These are phyloP conservation scores for Caenorhabditis becei DNA, from an alignment of 2,888 invertebrate genomes.

Conservation along the genomic window DNA sequence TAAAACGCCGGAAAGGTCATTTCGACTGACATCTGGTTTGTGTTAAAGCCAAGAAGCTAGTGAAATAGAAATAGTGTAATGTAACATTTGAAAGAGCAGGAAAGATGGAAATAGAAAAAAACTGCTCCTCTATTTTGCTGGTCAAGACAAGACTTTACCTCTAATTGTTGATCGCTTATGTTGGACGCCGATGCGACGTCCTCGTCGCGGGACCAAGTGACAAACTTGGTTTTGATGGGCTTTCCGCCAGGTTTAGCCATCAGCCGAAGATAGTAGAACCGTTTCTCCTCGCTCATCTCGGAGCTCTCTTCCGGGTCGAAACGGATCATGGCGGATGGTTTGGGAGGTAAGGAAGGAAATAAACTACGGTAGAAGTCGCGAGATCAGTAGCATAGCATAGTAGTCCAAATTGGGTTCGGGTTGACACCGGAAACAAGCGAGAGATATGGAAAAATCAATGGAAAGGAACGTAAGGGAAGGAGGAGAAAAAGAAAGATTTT, in stretches of 20 bases:
- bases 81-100: slow-evolving; percentile 34
- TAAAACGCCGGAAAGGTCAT: slow-evolving; percentile 16
- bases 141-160: slow-evolving; percentile 81
- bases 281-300: slow-evolving; percentile 76
- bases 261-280: slow-evolving; percentile 81
- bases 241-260: slow-evolving; percentile 81
- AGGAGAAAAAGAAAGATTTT: background rate
- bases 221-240: slow-evolving; percentile 81
- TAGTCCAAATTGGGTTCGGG: background rate
- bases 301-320: slow-evolving; percentile 70
- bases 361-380: slow-evolving; percentile 20
- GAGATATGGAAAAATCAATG: background rate
- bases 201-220: slow-evolving; percentile 77
- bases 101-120: slow-evolving; percentile 32
- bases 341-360: background rate
- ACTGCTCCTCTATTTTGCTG: no score
- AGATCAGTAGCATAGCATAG: slow-evolving; percentile 42
- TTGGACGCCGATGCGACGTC: slow-evolving; percentile 59
- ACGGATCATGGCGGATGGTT: slow-evolving; percentile 66
- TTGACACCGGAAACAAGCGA: background rate
- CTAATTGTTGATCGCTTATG: slow-evolving; percentile 84
- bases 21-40: slow-evolving; percentile 45
- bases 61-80: slow-evolving; percentile 22
- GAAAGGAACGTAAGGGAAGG: background rate
- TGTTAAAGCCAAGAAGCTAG: slow-evolving; percentile 21